Percentiles rank a stretch among this genome's conserved stretches.
Conservation (phyloP, 1,140 invertebrate genomes). For the Rhopalosiphum maidis region DNA sequence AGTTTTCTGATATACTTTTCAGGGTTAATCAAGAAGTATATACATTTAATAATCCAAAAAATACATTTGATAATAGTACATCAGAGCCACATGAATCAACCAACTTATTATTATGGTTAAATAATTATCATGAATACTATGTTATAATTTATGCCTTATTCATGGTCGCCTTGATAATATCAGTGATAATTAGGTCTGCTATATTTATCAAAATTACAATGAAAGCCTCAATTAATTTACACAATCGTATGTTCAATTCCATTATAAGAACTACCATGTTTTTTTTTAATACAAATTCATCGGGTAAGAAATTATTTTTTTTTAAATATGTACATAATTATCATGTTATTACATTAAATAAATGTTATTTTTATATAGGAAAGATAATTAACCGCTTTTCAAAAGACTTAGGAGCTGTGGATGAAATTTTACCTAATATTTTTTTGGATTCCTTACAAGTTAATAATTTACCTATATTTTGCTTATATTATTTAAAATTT, state of each 20-base stretch:
- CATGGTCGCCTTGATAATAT: neutral
- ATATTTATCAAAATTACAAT: neutral
- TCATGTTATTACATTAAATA: neutral
- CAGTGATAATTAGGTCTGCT: neutral
- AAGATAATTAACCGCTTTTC: slow-evolving; percentile 78
- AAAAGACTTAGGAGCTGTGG: slow-evolving; percentile 81
- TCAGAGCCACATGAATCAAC: no score
- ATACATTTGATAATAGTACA: neutral
- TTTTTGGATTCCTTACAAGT: slow-evolving; percentile 79
- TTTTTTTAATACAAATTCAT: slow-evolving; percentile 3
- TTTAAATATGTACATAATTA: neutral
- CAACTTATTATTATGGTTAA: no score
- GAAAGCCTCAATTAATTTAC: neutral
- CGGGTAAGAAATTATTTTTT: neutral
- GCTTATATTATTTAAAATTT: no score
- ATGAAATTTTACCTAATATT: slow-evolving; percentile 82
- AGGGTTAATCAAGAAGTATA: neutral
- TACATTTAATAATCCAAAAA: neutral
- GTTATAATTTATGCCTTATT: neutral
- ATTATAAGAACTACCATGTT: neutral
- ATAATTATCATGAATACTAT: slow-evolving; percentile 30
- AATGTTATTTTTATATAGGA: slow-evolving; percentile 63
- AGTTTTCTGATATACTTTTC: neutral
- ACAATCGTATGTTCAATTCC: neutral
- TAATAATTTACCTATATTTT: neutral